Base-by-base conservation (phyloP, 2,113 vertebrate species). In the Pollachius pollachius region DNA sequence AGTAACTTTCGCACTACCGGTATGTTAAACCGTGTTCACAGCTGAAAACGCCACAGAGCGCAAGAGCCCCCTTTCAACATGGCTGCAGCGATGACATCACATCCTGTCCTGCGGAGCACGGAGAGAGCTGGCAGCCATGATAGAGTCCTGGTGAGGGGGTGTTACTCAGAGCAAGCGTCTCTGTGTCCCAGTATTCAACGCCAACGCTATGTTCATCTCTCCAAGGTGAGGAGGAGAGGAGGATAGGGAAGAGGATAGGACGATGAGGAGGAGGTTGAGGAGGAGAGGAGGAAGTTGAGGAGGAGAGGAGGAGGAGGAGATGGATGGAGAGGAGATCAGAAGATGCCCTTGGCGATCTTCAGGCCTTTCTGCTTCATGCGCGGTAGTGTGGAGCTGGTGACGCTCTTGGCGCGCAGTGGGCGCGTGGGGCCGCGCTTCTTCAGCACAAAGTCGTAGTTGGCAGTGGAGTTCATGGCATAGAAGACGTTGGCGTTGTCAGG, bases 341-440 rank as follows among this genome's bases (percentile, higher is more conserved):
- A 99, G 91, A 99, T 97, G 88, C 97, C 96, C 77, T 98, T 99
- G 56, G 97, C 95, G 0, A 99, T 97, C 89, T 94, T 97, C 81
- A 99, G 93, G 75, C 97, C 97, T 71, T 97, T 99, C 92, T 98
- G 97, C 73, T 98, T 99, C 95, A 98, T 96, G 64, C 97, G 93
- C 1, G 96, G 97, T 81, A 99, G 88, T 4, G 97, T 99, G 1
- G 97, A 99, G 75, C 97, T 99, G 74, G 97, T 92, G 64, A 97
- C 95, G 0, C 91, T 94, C 82, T 97, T 98, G 79, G 94, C 89
- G 25, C 97, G 94, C 19, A 91, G 73, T 0, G 92, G 93, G 72
- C 96, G 94, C 30, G 89, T 85, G 79, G 90, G 89, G 70, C 95
- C 94, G 1, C 96, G 91, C 84, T 94, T 98, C 91, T 95, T 97